Base-by-base conservation (phyloP, 2,888 invertebrate genomes). In the Tetragonisca angustula region DNA sequence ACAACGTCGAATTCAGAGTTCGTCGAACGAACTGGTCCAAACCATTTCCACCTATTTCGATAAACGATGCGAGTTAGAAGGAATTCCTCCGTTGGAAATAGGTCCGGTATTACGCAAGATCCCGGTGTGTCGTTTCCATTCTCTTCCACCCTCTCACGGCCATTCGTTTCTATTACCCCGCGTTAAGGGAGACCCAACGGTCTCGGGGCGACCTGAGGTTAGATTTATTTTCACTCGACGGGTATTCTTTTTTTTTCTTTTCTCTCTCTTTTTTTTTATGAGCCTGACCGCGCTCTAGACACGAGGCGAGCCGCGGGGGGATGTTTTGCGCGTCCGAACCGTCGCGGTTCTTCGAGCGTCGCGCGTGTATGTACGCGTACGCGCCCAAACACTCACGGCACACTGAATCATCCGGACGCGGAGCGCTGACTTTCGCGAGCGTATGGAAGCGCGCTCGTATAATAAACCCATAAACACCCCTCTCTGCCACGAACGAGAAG, bases 381-480 rank as follows among this genome's bases (percentile, higher is more conserved):
- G 21, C 9, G 54, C 54, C 24, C 61, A 27, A 32, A 19, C 27
- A 27, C 65, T 65, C 49, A 54, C 70, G 24, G 49, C 70, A 54
- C 76, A 71, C 68, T 77, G 87, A 87, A 84, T 87, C 82, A 82
- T 84, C 62, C 36, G 17, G 54, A 64, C 65, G 65, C 71, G 67
- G 52, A 59, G 52, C 62, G 52, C 56, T 70, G 62, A 76, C 84
- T 79, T 71, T 75, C 72, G 80, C 72, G 64, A 67, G 62, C 77
- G 78, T 79, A 84, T 86, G 86, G 84, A 87, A 86, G 84, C 90
- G 4, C 64, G 86, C 85, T 91, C 91, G 94, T 91, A 94, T 94
- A 94, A 94, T 94, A 94, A 93, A 94, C 93, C 94, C 94, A 94
- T 94, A 94, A 94, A 94, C 94, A 94, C 94, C 94, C 94, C 91